Evolutionary conservation across 2,888 invertebrate genomes (phyloP).

Genomic region (Pimpla rufipes): DNA sequence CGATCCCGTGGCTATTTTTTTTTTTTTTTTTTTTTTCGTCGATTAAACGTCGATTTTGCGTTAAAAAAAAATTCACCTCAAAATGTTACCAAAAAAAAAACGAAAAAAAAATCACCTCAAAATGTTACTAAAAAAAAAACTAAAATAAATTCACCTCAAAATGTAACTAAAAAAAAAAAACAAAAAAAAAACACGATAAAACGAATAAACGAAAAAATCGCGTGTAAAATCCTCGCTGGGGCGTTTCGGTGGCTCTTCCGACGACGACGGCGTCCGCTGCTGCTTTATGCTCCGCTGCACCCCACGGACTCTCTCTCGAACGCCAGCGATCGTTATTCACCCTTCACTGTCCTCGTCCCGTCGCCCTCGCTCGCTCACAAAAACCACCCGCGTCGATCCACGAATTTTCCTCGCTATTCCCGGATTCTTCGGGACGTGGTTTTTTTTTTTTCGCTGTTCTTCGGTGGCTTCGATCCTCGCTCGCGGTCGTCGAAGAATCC

Average conservation of each 20-base stretch:
- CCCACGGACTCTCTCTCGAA: slow-evolving; percentile 38
- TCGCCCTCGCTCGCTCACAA: background rate
- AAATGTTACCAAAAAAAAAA: too few relatives aligned
- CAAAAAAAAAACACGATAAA: background rate
- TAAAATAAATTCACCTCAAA: too few relatives aligned
- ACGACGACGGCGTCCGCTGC: slow-evolving; percentile 28
- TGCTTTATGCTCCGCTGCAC: slow-evolving; percentile 51
- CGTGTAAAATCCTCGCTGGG: slow-evolving; percentile 3
- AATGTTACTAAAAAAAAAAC: background rate
- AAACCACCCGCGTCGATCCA: background rate
- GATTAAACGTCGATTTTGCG: too few relatives aligned
- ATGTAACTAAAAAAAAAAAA: too few relatives aligned
- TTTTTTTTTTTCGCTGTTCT: background rate
- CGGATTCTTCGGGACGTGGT: background rate
- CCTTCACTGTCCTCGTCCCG: background rate
- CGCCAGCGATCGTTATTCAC: slow-evolving; percentile 67
- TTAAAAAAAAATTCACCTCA: too few relatives aligned
- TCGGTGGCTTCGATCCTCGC: too few relatives aligned
- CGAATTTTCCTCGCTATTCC: too few relatives aligned
- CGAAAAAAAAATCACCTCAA: background rate
- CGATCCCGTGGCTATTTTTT: slow-evolving; percentile 2
- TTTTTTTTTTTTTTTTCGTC: background rate
- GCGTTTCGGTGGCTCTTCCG: slow-evolving; percentile 23
- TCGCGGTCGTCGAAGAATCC: too few relatives aligned
- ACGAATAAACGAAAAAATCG: background rate